phyloP scores from a whole-genome alignment of 2,797 vertebrate genomes.

The Nyctalus aviator region DNA sequence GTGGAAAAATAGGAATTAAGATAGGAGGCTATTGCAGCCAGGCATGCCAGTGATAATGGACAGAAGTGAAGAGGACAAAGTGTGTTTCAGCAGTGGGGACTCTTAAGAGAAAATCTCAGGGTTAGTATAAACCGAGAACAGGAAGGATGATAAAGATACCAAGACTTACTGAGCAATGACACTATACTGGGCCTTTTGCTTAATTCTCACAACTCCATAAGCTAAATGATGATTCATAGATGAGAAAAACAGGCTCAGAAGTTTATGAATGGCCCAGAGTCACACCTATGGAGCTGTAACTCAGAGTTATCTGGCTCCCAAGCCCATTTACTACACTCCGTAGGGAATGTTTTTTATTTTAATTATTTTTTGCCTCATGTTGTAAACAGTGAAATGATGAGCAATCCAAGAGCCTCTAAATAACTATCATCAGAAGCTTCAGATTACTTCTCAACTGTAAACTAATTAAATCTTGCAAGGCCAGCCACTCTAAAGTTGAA shows the following conservation, averaged over 20 bases:
- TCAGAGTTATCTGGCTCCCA: neutral
- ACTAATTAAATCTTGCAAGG: constrained; percentile 69
- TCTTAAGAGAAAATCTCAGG: neutral
- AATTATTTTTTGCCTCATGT: constrained; percentile 34
- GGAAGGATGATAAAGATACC: neutral
- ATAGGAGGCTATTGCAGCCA: neutral
- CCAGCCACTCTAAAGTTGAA: constrained; percentile 43
- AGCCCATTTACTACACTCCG: constrained; percentile 1
- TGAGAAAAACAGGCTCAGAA: constrained; percentile 20
- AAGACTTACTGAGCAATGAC: neutral
- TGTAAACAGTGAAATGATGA: constrained; percentile 68
- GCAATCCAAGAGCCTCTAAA: constrained; percentile 67
- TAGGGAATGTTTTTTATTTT: constrained; percentile 11
- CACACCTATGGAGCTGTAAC: neutral
- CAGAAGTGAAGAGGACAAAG: neutral
- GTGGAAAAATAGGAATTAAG: neutral
- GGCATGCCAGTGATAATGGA: neutral
- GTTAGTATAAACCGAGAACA: neutral
- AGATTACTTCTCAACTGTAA: constrained; percentile 68
- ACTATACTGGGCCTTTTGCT: neutral
- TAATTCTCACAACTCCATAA: neutral
- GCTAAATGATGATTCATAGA: neutral
- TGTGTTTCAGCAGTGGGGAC: neutral
- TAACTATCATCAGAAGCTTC: constrained; percentile 71
- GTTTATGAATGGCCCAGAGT: neutral